Evolutionary conservation across 2,888 invertebrate genomes (phyloP).

Genomic region (Pollenia labialis): DNA sequence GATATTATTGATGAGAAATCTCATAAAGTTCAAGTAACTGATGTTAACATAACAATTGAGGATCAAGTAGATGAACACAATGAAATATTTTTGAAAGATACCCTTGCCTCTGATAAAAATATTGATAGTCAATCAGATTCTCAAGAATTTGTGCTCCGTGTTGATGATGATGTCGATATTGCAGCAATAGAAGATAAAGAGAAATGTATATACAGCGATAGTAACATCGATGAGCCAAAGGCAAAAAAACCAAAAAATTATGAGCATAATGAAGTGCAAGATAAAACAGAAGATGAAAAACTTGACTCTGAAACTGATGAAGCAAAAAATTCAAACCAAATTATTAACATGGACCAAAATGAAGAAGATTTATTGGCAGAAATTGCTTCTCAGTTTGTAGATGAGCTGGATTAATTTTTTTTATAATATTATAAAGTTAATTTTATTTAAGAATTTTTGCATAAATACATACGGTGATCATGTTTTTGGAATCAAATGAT

Average conservation of each 20-base stretch:
- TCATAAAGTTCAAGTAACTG: slow-evolving; percentile 25
- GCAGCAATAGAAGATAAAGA: background rate
- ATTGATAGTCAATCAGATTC: slow-evolving; percentile 4
- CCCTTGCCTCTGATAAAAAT: background rate
- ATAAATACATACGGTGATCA: no score
- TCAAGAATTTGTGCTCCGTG: slow-evolving; percentile 2
- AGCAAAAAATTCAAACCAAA: background rate
- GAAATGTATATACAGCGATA: background rate
- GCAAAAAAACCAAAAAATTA: slow-evolving; percentile 63
- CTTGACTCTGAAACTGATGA: background rate
- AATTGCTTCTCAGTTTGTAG: slow-evolving; percentile 76
- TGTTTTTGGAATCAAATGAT: no score
- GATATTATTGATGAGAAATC: slow-evolving; percentile 23
- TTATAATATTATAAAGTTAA: no score
- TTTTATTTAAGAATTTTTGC: no score
- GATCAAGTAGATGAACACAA: background rate
- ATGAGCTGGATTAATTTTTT: slow-evolving; percentile 74
- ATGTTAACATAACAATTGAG: background rate
- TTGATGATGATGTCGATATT: slow-evolving; percentile 26
- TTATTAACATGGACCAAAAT: slow-evolving; percentile 36
- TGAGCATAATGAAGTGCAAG: background rate
- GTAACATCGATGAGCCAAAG: slow-evolving; percentile 38
- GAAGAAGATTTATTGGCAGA: slow-evolving; percentile 73
- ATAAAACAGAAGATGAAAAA: background rate
- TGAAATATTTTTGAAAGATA: background rate